These are phyloP conservation scores for Myotis daubentonii DNA, from an alignment of 2,797 vertebrate genomes.

Conservation along the genomic window DNA sequence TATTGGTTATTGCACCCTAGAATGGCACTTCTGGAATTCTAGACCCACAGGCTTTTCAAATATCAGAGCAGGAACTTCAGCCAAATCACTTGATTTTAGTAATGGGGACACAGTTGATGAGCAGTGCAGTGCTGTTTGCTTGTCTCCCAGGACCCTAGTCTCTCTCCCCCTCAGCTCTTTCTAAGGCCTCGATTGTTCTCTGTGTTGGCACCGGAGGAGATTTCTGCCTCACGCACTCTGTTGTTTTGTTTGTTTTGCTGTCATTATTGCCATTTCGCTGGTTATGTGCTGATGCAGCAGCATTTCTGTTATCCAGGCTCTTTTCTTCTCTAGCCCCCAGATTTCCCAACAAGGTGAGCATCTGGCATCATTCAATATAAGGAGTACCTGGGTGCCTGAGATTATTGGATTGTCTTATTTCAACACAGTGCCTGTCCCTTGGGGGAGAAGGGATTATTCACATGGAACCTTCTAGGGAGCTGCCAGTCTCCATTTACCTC, in stretches of 20 bases:
- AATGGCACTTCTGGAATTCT: constrained; percentile 17
- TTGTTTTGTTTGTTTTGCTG: constrained; percentile 34
- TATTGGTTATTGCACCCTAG: constrained; percentile 11
- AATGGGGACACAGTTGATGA: constrained; percentile 15
- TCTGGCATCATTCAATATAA: constrained; percentile 58
- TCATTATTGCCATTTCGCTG: constrained; percentile 1
- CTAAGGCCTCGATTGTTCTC: constrained; percentile 33
- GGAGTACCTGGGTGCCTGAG: constrained; percentile 27
- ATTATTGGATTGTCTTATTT: constrained; percentile 75
- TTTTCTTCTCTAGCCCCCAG: constrained; percentile 35
- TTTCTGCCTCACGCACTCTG: not conserved
- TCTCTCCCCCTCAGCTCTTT: constrained; percentile 56
- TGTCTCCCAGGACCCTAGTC: constrained; percentile 69
- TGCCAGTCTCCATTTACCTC: not conserved
- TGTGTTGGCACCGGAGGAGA: constrained; percentile 3
- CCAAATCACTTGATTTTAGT: not conserved
- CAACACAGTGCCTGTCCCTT: constrained; percentile 32
- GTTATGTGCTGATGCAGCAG: not conserved
- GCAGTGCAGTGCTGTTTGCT: constrained; percentile 63
- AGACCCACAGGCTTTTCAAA: constrained; percentile 11
- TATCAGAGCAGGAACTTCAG: not conserved
- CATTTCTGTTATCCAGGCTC: not conserved
- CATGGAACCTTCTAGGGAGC: constrained; percentile 59
- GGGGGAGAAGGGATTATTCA: constrained; percentile 58
- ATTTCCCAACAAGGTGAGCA: constrained; percentile 24